Evolutionary conservation across 2,797 vertebrate species (phyloP), one percentile per base, ranked within the genome.

Genomic region (Smutsia gigantea): DNA sequence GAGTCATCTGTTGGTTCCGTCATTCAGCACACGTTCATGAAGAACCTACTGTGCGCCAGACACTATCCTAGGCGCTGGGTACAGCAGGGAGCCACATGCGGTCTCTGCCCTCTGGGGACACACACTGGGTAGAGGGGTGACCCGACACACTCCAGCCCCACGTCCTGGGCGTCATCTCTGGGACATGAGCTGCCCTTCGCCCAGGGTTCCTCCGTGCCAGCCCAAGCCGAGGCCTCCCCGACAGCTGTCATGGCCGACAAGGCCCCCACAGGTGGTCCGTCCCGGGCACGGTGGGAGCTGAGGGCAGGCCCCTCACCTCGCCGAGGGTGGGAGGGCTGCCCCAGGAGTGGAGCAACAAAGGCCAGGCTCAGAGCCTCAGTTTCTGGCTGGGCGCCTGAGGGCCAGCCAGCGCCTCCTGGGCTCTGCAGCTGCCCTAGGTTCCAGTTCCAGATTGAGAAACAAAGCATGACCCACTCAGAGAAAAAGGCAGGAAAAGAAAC

Each of bases 131-230:
- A 5, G 39, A 29, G 53, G 34, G 1, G 27, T 10, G 71, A 17
- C 10, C 10, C 2, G 1, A n/a, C 9, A 18, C 1, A 5, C n/a
- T 21, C 37, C 37, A 34, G 63, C 14, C 63, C 46, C 88, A 49
- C 0, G 15, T 18, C 29, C 59, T 11, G 0, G 23, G 1, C 15
- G 0, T 13, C 31, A 5, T 7, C 31, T 0, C 3, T 2, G 15
- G 11, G 10, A 1, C 4, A 0, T 19, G 66, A 57, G 55, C 37
- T 27, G 14, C 69, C 29, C 29, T 53, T 19, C 5, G 5, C 55
- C 53, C 69, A 34, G 21, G 1, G 39, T 21, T 25, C 68, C 85
- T 46, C 53, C 29, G 10, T 21, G 49, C 61, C 39, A 21, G 64
- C 23, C 15, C 63, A 17, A 0, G 2, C n/a, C n/a, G 9, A 46